Base-by-base conservation (phyloP, 2,888 invertebrate species). In the Cylindroiulus punctatus region DNA sequence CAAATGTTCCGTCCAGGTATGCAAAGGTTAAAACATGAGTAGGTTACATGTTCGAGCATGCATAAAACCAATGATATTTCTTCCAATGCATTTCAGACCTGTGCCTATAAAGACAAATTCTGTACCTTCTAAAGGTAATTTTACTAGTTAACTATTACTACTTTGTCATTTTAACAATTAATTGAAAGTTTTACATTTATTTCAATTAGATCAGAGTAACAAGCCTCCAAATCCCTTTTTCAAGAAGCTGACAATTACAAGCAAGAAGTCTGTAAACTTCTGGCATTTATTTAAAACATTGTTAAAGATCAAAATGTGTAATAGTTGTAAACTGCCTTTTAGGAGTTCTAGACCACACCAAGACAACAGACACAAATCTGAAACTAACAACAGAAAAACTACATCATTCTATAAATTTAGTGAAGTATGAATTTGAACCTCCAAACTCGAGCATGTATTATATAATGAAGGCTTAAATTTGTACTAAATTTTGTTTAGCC, bases 1-100 rank as follows among this genome's bases (percentile, higher is more conserved):
- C 76, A 76, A 76, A 76, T 76, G 76, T 76, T 76, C 76, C 76
- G 10, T 76, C 76, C 30, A 76, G 76, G 76, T 76, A 76, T 26
- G 14, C 26, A 3, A 65, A 65, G 47, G 10, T 65, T 65, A 26
- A 65, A 32, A 76, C 30, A 32, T 17, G 0, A 76, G 30, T 76
- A 30, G 4, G 26, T 76, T 65, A 12, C 44, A 44, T 44, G 17
- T 14, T 47, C 0, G 47, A 3, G 17, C 17, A 12, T 65, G 22
- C 22, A 65, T 65, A 4, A 65, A 65, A 65, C 10, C 22, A 26
- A 26, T 5, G 22, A 10, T 26, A 17, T 44, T 22, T 65, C 12
- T n/a, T 19, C 22, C 22, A 65, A 14, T 30, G 3, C 30, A 76
- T 76, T 76, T 17, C 76, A 76, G 76, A 76, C 76, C 76, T 76